Evolutionary conservation across 2,797 vertebrate genomes (phyloP).

Genomic region (Hapalemur alaotrensis): DNA sequence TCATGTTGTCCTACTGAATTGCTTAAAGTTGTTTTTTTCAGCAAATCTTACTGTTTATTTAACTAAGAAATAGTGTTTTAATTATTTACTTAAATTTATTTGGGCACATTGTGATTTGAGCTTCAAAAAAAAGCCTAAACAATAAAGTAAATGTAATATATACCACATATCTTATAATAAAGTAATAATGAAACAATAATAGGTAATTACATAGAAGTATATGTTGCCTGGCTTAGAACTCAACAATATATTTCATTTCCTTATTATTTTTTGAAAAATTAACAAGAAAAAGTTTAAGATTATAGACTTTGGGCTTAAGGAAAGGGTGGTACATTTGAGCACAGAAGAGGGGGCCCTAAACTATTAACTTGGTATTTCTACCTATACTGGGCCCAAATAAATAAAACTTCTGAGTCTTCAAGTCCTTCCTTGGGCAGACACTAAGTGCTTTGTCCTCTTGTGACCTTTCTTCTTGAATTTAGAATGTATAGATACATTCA

Average conservation of each 20-base stretch:
- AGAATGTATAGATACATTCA: conserved; percentile 60
- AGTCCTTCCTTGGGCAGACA: background rate
- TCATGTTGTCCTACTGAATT: conserved; percentile 22
- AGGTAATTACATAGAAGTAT: background rate
- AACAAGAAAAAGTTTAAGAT: background rate
- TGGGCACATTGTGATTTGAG: background rate
- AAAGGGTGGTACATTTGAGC: background rate
- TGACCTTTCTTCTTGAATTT: conserved; percentile 49
- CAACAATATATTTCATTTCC: background rate
- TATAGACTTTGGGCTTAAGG: background rate
- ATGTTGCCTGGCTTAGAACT: conserved; percentile 7
- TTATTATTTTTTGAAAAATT: background rate
- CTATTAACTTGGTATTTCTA: background rate
- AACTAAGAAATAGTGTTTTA: conserved; percentile 33
- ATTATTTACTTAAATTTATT: conserved; percentile 41
- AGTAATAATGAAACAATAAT: background rate
- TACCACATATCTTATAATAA: background rate
- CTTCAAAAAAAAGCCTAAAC: conserved; percentile 9
- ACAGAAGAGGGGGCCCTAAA: background rate
- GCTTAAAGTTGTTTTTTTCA: conserved; percentile 10
- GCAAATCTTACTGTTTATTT: conserved; percentile 52
- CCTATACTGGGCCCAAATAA: background rate
- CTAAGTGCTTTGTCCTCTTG: conserved; percentile 43
- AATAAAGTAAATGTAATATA: conserved; percentile 2
- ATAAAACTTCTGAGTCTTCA: conserved; percentile 44